Conservation (phyloP, 2,113 vertebrate genomes). For the Burhinus bistriatus region DNA sequence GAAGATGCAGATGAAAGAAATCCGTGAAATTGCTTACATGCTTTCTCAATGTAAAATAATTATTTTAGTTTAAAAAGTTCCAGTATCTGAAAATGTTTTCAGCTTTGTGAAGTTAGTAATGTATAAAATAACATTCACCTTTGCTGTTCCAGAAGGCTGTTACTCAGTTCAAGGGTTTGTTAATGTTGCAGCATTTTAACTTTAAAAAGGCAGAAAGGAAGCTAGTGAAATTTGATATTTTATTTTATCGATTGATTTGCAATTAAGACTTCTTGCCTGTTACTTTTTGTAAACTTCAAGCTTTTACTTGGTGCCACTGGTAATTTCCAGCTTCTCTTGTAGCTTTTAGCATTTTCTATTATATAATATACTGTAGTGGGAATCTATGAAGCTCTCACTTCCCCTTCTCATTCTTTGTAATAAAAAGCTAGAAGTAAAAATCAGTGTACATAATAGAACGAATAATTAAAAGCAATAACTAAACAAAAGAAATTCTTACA, state of each 20-base stretch:
- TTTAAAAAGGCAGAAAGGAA: conserved; percentile 3
- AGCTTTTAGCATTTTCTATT: not conserved
- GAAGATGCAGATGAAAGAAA: conserved; percentile 59
- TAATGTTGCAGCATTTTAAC: not conserved
- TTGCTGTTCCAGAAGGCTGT: conserved; percentile 23
- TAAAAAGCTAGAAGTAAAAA: not conserved
- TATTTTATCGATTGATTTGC: conserved; percentile 8
- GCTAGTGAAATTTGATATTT: not conserved
- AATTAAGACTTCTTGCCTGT: not conserved
- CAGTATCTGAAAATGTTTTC: conserved; percentile 45
- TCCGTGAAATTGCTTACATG: conserved; percentile 59
- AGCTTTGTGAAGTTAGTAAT: conserved; percentile 56
- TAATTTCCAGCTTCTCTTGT: not conserved
- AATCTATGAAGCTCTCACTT: not conserved
- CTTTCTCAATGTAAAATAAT: conserved; percentile 61
- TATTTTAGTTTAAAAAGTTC: conserved; percentile 43
- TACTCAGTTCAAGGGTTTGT: not conserved
- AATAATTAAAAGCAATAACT: not conserved
- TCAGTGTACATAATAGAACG: not conserved
- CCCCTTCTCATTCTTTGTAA: not conserved
- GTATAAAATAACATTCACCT: conserved; percentile 45
- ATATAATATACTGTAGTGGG: not conserved
- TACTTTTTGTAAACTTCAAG: not conserved
- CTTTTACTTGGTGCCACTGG: not conserved
- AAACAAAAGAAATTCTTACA: not conserved